These are phyloP conservation scores for Magallana nippona DNA, from an alignment of 2,888 invertebrate species.

Conservation along the genomic window DNA sequence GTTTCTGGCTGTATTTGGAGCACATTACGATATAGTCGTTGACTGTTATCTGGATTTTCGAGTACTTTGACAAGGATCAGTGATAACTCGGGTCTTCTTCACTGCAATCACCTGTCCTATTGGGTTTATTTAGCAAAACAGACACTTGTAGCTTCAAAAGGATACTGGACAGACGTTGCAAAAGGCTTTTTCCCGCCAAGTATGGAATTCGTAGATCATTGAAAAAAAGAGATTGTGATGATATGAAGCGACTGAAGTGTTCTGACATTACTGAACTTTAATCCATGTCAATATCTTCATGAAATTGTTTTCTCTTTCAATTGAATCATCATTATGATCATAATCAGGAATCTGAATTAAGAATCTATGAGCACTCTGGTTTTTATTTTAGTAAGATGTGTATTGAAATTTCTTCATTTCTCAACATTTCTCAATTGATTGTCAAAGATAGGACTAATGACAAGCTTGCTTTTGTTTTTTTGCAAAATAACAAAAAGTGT, in stretches of 20 bases:
- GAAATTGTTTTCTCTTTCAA: too few species aligned
- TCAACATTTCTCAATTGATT: too few species aligned
- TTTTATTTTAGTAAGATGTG: too few species aligned
- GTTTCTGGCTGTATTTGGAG: background rate
- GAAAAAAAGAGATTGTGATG: background rate
- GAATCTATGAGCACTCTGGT: too few species aligned
- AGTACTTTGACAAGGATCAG: conserved; percentile 3
- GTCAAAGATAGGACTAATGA: too few species aligned
- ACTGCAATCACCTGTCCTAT: background rate
- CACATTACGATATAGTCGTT: background rate
- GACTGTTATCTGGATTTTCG: background rate
- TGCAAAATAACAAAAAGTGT: too few species aligned
- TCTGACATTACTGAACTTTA: too few species aligned
- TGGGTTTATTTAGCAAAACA: background rate
- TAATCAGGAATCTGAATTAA: too few species aligned
- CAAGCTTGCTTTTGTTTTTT: too few species aligned
- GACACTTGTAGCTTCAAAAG: conserved; percentile 18
- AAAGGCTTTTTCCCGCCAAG: background rate
- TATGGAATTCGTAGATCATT: background rate
- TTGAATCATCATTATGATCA: too few species aligned
- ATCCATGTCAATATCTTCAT: too few species aligned
- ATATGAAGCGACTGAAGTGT: background rate
- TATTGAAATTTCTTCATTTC: too few species aligned
- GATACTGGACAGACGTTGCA: background rate
- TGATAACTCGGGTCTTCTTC: background rate